These are phyloP conservation scores for Heterodera filipjevi DNA, from an alignment of 2,888 invertebrate species.

Conservation along the genomic window DNA sequence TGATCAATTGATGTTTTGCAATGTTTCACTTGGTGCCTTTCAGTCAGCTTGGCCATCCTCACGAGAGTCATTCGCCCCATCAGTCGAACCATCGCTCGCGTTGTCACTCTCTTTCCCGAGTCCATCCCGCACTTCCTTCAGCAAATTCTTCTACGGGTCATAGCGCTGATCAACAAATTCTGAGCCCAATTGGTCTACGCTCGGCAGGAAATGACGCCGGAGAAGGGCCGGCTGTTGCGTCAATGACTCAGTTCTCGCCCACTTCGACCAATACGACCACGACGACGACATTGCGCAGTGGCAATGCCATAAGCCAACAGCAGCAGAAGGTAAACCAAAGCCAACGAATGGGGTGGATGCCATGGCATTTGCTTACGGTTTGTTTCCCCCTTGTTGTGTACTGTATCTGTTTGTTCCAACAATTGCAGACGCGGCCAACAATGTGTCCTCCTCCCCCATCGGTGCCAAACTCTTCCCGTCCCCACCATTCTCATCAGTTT, in stretches of 20 bases:
- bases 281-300: neutral
- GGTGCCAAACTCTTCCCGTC: conserved; percentile 1
- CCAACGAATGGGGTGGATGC: neutral
- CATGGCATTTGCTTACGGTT: too few relatives aligned
- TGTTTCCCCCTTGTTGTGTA: too few relatives aligned
- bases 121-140: neutral
- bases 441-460: neutral
- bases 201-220: neutral
- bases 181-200: neutral
- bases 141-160: neutral
- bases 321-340: neutral
- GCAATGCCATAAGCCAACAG: neutral
- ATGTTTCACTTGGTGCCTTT: too few relatives aligned
- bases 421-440: neutral
- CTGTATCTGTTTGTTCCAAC: too few relatives aligned
- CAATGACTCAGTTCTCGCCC: conserved; percentile 8
- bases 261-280: neutral
- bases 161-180: neutral
- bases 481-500: neutral
- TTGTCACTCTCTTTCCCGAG: neutral
- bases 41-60: neutral
- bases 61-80: neutral
- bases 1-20: too few relatives aligned
- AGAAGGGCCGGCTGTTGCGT: neutral
- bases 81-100: neutral